Evolutionary conservation across 2,888 invertebrate genomes (phyloP).

Genomic region (Cosmorhoe ocellata): DNA sequence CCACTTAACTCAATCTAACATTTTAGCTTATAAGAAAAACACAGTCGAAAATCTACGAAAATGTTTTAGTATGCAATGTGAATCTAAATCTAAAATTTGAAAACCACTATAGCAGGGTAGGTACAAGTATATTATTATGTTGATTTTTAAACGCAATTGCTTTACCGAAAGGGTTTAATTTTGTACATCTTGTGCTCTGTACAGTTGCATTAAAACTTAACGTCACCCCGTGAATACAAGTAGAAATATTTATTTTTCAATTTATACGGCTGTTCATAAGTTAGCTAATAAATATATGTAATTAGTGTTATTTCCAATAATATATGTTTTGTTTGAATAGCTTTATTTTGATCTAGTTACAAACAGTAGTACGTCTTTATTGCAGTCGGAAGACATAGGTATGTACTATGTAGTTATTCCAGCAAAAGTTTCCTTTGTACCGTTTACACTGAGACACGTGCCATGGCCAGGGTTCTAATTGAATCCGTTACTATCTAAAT

Average conservation of each 20-base stretch:
- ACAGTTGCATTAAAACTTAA: too few relatives aligned
- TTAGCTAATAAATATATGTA: conserved; percentile 69
- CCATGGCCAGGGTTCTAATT: conserved; percentile 38
- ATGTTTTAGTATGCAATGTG: not conserved
- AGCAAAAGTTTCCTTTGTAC: conserved; percentile 50
- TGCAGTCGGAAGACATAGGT: conserved; percentile 38
- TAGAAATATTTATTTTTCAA: conserved; percentile 44
- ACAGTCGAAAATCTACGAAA: not conserved
- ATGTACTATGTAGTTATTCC: conserved; percentile 35
- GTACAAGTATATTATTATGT: conserved; percentile 4
- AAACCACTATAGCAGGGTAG: conserved; percentile 2
- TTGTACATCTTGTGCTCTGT: not conserved
- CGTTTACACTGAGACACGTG: conserved; percentile 41
- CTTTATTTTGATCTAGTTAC: conserved; percentile 58
- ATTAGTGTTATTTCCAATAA: conserved; percentile 69
- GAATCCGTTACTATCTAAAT: conserved; percentile 41
- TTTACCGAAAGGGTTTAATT: not conserved
- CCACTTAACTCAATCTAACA: not conserved
- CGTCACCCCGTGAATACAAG: conserved; percentile 21
- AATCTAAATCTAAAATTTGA: not conserved
- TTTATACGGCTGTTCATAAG: conserved; percentile 61
- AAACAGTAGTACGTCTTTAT: conserved; percentile 47
- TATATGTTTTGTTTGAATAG: conserved; percentile 63
- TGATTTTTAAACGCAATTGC: conserved; percentile 1
- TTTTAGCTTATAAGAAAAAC: not conserved